Base-by-base conservation (phyloP, 2,888 invertebrate genomes). In the Odontomyia ornata region DNA sequence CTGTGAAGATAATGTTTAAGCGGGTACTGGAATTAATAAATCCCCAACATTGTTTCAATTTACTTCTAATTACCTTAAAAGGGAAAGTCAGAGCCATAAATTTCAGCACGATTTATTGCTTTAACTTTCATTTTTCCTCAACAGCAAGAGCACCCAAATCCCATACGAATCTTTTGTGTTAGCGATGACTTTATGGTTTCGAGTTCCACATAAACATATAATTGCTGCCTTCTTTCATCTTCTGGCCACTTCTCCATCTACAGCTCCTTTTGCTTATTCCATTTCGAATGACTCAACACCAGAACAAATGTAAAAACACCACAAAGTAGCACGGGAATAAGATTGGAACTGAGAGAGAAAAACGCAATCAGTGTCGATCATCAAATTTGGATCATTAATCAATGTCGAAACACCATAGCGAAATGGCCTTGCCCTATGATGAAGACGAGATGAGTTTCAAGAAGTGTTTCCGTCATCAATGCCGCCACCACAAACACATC, bases 341-440 rank as follows among this genome's bases (percentile, higher is more conserved):
- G 11, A 60, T 25, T 25, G 21, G 25, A 60, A 60, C 9, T 5
- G 56, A 23, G 57, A 60, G 13, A 60, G 25, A 18, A 62, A 62
- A 67, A 43, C 9, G 46, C 25, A 72, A 72, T 72, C 72, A 72
- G 72, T 72, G 72, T 72, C 72, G 72, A 72, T 72, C 72, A 47
- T 72, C 67, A 43, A 43, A 36, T 36, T 21, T 21, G 13, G 46
- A 23, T 52, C 72, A 72, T 72, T 52, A 72, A 72, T 72, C 72
- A 72, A 21, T 72, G 72, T 72, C 72, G 72, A 72, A 47, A 72
- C 60, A 60, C 27, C 23, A 62, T 62, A 62, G 25, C 62, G 62
- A 62, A 62, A 52, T 62, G 62, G 62, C 62, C 62, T 62, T 62
- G 28, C 13, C 28, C 28, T 28, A 5, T 7, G 60, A 52, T 13